These are phyloP conservation scores for Linnaemya tessellans DNA, from an alignment of 2,888 invertebrate species.

Conservation along the genomic window DNA sequence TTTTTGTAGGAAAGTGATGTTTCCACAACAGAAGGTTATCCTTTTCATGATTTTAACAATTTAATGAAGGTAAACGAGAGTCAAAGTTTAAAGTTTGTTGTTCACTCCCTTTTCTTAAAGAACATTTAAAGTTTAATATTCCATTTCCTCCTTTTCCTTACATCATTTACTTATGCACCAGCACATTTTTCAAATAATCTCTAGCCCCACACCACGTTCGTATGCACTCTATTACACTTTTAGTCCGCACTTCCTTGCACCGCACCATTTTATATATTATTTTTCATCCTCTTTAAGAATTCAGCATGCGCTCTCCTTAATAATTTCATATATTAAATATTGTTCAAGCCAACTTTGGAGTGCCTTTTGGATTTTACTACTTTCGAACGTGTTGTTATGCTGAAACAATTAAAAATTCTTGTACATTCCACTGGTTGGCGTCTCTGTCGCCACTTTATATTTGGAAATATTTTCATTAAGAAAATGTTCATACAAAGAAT, in stretches of 20 bases:
- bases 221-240: conserved; percentile 30
- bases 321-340: conserved; percentile 6
- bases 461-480: conserved; percentile 35
- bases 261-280: background rate
- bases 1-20: conserved; percentile 85
- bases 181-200: conserved; percentile 13
- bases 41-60: conserved; percentile 87
- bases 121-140: conserved; percentile 6
- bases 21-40: conserved; percentile 86
- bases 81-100: conserved; percentile 10
- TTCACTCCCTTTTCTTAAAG: background rate
- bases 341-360: background rate
- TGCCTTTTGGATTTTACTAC: conserved; percentile 3
- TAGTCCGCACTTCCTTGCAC: conserved; percentile 28
- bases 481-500: conserved; percentile 1
- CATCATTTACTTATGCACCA: background rate
- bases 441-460: background rate
- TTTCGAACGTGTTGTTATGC: conserved; percentile 45
- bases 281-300: background rate
- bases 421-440: background rate
- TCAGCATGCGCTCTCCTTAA: background rate
- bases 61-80: conserved; percentile 85
- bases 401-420: conserved; percentile 30
- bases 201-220: background rate
- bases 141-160: background rate